phyloP scores from a whole-genome alignment of 2,888 invertebrate genomes.

The Urechis unicinctus region DNA sequence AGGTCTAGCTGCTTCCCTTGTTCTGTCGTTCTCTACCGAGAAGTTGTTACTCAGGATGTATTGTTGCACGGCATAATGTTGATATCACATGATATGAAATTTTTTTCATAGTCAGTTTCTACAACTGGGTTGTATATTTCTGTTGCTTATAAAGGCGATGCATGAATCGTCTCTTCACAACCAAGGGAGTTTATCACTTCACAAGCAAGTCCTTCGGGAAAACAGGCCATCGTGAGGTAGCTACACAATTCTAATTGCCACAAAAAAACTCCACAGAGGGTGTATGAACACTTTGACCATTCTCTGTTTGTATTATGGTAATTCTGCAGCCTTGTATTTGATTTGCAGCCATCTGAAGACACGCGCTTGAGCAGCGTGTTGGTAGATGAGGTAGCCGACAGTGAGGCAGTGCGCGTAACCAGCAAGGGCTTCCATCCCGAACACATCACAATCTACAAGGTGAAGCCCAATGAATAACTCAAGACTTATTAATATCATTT shows the following conservation, averaged over 20 bases:
- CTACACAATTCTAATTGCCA: background rate
- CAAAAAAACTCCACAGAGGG: too few relatives aligned
- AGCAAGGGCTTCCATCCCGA: conserved; percentile 46
- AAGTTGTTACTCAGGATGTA: too few relatives aligned
- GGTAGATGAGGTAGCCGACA: conserved; percentile 44
- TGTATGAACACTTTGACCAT: too few relatives aligned
- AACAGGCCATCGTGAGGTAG: background rate
- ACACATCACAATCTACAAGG: conserved; percentile 39
- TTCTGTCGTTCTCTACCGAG: too few relatives aligned
- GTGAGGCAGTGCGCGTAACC: conserved; percentile 38
- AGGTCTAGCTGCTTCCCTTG: too few relatives aligned
- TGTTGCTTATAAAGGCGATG: conserved; percentile 29
- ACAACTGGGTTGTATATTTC: too few relatives aligned
- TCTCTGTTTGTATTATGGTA: too few relatives aligned
- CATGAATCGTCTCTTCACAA: conserved; percentile 35
- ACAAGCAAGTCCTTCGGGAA: conserved; percentile 42
- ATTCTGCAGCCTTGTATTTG: background rate
- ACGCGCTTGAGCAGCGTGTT: conserved; percentile 40
- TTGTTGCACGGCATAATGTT: too few relatives aligned
- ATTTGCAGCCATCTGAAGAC: conserved; percentile 15
- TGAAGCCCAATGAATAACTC: conserved; percentile 11
- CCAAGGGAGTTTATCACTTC: conserved; percentile 42
- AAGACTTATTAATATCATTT: background rate
- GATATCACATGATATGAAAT: too few relatives aligned
- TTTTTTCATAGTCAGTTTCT: background rate